A percentile compares a stretch with the other conserved stretches of the same genome.
phyloP scores from a whole-genome alignment of 2,797 vertebrate species.

The Thamnophis elegans region DNA sequence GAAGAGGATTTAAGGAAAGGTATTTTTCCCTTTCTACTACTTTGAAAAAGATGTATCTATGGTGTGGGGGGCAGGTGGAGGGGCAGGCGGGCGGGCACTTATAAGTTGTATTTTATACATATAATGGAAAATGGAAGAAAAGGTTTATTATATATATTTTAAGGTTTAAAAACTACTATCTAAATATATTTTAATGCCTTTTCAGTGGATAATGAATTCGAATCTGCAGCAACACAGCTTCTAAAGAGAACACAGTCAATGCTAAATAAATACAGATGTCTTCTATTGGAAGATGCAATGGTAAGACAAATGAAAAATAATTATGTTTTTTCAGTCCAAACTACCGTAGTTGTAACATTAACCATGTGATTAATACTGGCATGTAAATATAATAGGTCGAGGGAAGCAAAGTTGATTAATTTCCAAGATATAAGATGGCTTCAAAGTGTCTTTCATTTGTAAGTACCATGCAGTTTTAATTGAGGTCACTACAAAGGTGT shows the following conservation, averaged over 20 bases:
- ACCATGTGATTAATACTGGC: neutral
- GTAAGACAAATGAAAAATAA: slow-evolving; percentile 66
- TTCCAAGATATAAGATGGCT: neutral
- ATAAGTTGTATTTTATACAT: neutral
- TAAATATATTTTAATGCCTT: slow-evolving; percentile 58
- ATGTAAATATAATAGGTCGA: neutral
- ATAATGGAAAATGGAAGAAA: neutral
- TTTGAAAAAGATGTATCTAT: neutral
- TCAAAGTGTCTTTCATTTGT: neutral
- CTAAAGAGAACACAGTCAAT: slow-evolving; percentile 91
- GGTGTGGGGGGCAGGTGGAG: no score
- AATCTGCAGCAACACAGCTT: slow-evolving; percentile 87
- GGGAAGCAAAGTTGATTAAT: neutral
- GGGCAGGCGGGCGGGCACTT: neutral
- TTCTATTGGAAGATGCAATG: slow-evolving; percentile 95
- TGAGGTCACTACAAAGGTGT: neutral
- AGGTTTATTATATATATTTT: neutral
- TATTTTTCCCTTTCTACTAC: slow-evolving; percentile 53
- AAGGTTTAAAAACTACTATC: slow-evolving; percentile 4
- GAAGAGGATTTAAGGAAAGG: slow-evolving; percentile 89
- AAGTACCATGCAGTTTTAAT: neutral
- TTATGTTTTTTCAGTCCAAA: neutral
- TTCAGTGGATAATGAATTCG: slow-evolving; percentile 88
- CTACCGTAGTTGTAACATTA: neutral
- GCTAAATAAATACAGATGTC: slow-evolving; percentile 96